Evolutionary conservation across 2,888 invertebrate species (phyloP), one percentile per base, ranked within the genome.

Genomic region (Liopterus haemorrhoidalis): DNA sequence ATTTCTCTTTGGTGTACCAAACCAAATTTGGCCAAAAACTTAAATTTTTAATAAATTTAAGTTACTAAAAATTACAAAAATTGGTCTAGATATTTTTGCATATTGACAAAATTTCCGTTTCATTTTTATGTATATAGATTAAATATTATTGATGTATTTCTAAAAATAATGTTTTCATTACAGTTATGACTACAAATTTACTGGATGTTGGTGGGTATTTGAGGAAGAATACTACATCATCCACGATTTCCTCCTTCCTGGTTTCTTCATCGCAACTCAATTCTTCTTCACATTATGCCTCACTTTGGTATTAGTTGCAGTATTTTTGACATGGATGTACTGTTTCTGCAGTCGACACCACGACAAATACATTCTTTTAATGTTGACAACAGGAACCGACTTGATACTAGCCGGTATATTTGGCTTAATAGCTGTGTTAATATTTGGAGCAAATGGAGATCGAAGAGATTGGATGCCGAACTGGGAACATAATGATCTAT

Each of bases 171-270:
- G n/a, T n/a, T n/a, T n/a, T n/a, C n/a, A n/a, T n/a, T n/a, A n/a
- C n/a, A 68, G 69, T 48, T 95, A 94, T 68, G 91, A 94, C 59
- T 82, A 80, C 4, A 73, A 74, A 40, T 91, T 91, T 59, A 76
- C 73, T 11, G 91, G 90, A 1, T 96, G 96, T 62, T 92, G 92
- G 88, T 96, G 95, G 93, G 87, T 96, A 48, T 93, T 94, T 61
- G 91, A 95, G 68, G 94, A 93, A 66, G 95, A 96, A 69, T 94
- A 91, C 65, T 91, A 93, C 62, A 93, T 93, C 46, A 90, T 96
- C 54, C 85, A 90, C 59, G 86, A 92, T 57, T 85, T 91, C 58
- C 70, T 96, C 3, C 69, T 92, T 56, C 93, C 93, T 40, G 82
- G 86, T 9, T 96, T 95, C 71, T 94, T 94, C 61, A 83, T 94